Percentiles rank a stretch among this genome's conserved stretches.
phyloP scores from a whole-genome alignment of 2,113 vertebrate genomes.

The Dromaius novaehollandiae region DNA sequence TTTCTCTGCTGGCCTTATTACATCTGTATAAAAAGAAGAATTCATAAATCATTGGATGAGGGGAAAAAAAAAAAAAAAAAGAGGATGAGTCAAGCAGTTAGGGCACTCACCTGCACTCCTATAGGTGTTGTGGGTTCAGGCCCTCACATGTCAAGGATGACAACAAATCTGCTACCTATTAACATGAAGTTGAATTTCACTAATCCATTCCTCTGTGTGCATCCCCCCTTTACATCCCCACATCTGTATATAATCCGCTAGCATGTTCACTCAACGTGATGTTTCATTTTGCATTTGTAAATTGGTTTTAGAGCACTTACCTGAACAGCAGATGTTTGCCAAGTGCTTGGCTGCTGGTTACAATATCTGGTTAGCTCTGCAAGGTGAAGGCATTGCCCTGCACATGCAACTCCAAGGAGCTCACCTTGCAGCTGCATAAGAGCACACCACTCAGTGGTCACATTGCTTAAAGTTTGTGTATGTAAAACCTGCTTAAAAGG shows the following conservation, averaged over 20 bases:
- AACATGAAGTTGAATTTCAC: neutral
- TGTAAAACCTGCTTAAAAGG: neutral
- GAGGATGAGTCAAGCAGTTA: neutral
- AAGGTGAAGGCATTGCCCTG: neutral
- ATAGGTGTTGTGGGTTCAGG: neutral
- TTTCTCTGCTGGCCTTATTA: neutral
- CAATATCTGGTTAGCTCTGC: neutral
- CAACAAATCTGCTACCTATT: neutral
- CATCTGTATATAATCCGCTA: neutral
- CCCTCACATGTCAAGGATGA: neutral
- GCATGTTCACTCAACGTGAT: accelerated
- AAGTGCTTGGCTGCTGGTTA: neutral
- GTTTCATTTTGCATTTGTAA: neutral
- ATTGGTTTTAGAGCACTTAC: neutral
- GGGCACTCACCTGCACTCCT: neutral
- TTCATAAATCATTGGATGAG: neutral
- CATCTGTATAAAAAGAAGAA: neutral
- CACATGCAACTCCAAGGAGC: neutral
- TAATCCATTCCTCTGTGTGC: neutral
- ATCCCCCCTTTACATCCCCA: neutral
- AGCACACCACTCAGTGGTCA: accelerated
- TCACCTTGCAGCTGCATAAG: neutral
- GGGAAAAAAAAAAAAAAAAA: too few species aligned
- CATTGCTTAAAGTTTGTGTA: accelerated
- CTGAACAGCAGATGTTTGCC: neutral